Evolutionary conservation across 1,140 invertebrate species (phyloP), one percentile per base, ranked within the genome.

Genomic region (Diabrotica virgifera): DNA sequence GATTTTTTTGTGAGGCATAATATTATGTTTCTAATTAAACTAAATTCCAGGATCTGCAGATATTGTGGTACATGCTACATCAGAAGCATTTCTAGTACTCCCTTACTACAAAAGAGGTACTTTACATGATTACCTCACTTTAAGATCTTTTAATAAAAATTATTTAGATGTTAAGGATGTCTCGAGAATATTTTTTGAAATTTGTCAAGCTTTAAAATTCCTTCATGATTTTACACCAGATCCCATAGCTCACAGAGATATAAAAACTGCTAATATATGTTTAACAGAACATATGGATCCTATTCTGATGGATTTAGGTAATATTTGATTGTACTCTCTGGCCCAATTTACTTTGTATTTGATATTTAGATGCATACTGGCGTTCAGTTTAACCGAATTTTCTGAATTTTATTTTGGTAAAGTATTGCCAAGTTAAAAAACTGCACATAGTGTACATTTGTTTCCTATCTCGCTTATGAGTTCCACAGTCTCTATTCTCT

Each of bases 261-360:
- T 95, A 46, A 95, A 95, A 80, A 91, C 92, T 61, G 89, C 87
- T 36, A 95, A 95, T 82, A 85, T 95, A 70, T 84, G 93, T 70
- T 78, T 95, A 24, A 85, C 85, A 35, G 85, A 92, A 72, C 85
- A 87, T 65, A 85, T 87, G 69, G 85, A 81, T 60, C 89, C 92
- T 4, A 80, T 94, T 53, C 84, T 95, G 62, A 94, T 95, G 86
- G 93, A 95, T 80, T 83, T 95, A 70, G 90, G 87, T 87, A 79
- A 74, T 63, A 1, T 9, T 61, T 55, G 36, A 24, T 12, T 7
- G 8, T 11, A n/a, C n/a, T n/a, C n/a, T n/a, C n/a, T n/a, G n/a
- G n/a, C n/a, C n/a, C n/a, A n/a, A n/a, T n/a, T n/a, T n/a, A n/a
- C n/a, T n/a, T n/a, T n/a, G n/a, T n/a, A n/a, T n/a, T n/a, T n/a